Evolutionary conservation across 2,113 vertebrate genomes (phyloP), one percentile per base, ranked within the genome.

Genomic region (Protomyctophum bolini): DNA sequence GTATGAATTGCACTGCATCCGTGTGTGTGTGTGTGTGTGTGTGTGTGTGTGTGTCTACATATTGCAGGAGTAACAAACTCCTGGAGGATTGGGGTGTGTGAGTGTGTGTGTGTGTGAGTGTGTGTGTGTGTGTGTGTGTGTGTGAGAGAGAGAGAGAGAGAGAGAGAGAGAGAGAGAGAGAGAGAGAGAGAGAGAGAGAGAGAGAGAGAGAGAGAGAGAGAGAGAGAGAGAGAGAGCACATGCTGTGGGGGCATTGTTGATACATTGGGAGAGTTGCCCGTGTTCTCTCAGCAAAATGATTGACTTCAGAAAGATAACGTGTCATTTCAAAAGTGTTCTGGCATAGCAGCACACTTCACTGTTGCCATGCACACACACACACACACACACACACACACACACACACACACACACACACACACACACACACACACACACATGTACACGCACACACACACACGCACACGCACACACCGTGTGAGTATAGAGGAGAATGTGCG

Each of bases 311-410:
- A 6, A 3, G 3, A 41, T 1, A 41, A 41, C 33, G 3, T 41
- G 33, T 41, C 3, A 41, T 41, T 41, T 41, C 33, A 2, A 6
- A 41, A 41, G 33, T 41, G 33, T 3, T 41, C 33, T 41, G 33
- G 33, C 33, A 41, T 41, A 41, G 21, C 21, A 21, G 21, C 21
- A 21, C 21, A 21, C 21, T 21, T 21, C 21, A 21, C 21, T 21
- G 21, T 21, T 21, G 21, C 21, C 21, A 21, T 21, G 21, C 72
- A 76, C 75, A 80, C 68, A 60, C 71, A 8, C 21, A 47, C 6
- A 75, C 62, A 28, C 14, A 29, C 21, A 61, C 58, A 6, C 70
- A 69, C 46, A 11, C n/a, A 68, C 58, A 47, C 62, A 7, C 8
- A 51, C 47, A 54, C 41, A 50, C n/a, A 72, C 66, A 56, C 52